These are phyloP conservation scores for Micrastur ruficollis DNA, from an alignment of 2,797 vertebrate species.

Conservation along the genomic window DNA sequence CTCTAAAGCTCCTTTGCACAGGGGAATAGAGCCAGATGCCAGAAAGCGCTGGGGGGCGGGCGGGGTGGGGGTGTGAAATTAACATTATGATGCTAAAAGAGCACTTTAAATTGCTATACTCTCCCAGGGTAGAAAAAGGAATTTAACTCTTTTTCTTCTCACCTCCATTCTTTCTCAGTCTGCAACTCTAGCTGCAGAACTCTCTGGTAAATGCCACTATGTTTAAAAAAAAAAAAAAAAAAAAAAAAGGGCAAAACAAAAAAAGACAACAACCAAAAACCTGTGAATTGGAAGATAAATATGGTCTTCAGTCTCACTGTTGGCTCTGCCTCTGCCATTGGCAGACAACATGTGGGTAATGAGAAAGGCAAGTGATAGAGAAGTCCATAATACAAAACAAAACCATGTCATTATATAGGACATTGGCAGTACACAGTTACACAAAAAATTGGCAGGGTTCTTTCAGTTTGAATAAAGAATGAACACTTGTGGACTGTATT, in stretches of 20 bases:
- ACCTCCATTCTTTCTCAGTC: neutral
- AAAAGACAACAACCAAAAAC: neutral
- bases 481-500: neutral
- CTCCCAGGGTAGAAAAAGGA: neutral
- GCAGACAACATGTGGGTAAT: neutral
- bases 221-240: neutral
- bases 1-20: constrained; percentile 10
- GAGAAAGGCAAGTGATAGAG: neutral
- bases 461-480: neutral
- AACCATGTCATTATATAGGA: neutral
- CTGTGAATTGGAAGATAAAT: neutral
- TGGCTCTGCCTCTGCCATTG: neutral
- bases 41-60: neutral
- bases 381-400: neutral
- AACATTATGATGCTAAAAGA: neutral
- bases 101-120: constrained; percentile 30
- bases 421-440: neutral
- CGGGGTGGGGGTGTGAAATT: neutral
- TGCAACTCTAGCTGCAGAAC: neutral
- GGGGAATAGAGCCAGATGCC: constrained; percentile 27
- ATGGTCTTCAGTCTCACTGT: neutral
- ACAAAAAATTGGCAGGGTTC: constrained; percentile 12
- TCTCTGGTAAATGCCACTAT: neutral
- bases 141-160: neutral
- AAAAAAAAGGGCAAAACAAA: accelerated